Evolutionary conservation across 2,113 vertebrate species (phyloP), one percentile per base, ranked within the genome.

Genomic region (Hepsetus odoe): DNA sequence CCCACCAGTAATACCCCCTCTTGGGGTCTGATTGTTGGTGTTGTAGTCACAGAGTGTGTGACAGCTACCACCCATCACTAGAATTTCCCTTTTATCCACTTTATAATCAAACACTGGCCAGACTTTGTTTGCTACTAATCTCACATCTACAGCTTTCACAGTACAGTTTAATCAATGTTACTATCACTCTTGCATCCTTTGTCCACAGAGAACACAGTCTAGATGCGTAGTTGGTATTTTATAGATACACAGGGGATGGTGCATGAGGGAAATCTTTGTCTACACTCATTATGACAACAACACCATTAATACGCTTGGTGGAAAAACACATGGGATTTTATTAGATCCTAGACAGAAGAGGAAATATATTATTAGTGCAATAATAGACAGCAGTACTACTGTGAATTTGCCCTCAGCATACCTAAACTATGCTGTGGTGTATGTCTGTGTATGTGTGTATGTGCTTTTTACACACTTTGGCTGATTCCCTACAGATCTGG

Each of bases 401-500:
- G 0, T 33, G 28, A 20, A 33, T 65, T n/a, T 65, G 9, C 20
- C 38, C 0, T 65, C 32, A 65, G 9, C 0, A 61, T 32, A 14
- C 28, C 28, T 14, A 61, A 32, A 12, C 16, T 12, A 30, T 59
- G 24, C 26, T 59, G 56, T 61, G 6, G 28, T 61, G 58, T 3
- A 13, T 40, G 58, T 3, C 28, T 40, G 7, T 67, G 20, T 67
- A 42, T 24, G 51, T 58, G 13, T 66, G 32, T 66, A 55, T 86
- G 82, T 79, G 76, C 89, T 76, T 26, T 28, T 76, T 13, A 76
- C 46, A 64, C 30, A 40, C 56, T 67, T 49, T 11, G 84, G 35
- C 68, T 58, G 81, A 66, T 91, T 91, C 84, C 77, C 88, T 85
- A 87, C 93, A 94, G 93, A 79, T 91, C 74, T 89, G 83, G 82